Percentiles rank a stretch among this genome's conserved stretches.
Evolutionary conservation across 2,888 invertebrate species (phyloP).

Genomic region (Fragum sueziense): DNA sequence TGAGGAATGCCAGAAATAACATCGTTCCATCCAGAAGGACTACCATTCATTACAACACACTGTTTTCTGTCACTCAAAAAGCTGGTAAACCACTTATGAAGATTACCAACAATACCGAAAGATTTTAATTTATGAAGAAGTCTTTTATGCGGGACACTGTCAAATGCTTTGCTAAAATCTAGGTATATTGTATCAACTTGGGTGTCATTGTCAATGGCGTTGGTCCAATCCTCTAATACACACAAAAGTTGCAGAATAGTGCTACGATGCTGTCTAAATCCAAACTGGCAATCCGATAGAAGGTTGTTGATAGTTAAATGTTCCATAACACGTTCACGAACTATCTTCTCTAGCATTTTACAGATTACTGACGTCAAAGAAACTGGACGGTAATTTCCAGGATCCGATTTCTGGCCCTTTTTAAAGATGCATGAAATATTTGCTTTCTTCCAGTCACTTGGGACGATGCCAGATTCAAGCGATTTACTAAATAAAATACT

Average conservation of each 20-base stretch:
- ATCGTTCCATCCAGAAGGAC: too few species aligned
- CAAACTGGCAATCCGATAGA: constrained; percentile 24
- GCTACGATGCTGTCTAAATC: constrained; percentile 21
- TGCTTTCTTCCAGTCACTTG: constrained; percentile 26
- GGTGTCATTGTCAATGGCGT: too few species aligned
- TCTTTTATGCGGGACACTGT: constrained; percentile 23
- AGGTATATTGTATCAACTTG: too few species aligned
- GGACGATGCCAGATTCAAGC: not conserved
- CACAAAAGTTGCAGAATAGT: constrained; percentile 12
- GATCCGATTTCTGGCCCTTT: constrained; percentile 3
- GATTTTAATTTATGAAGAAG: constrained; percentile 23
- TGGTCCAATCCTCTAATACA: too few species aligned
- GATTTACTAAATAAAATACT: constrained; percentile 25
- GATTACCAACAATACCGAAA: constrained; percentile 13
- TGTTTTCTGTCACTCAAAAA: constrained; percentile 20
- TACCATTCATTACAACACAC: too few species aligned
- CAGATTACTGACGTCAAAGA: too few species aligned
- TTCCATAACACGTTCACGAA: not conserved
- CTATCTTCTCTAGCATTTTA: too few species aligned
- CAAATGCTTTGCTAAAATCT: constrained; percentile 29
- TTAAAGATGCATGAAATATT: constrained; percentile 28
- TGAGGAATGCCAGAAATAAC: constrained; percentile 31
- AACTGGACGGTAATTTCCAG: constrained; percentile 22
- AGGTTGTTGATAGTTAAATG: constrained; percentile 18
- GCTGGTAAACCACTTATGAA: constrained; percentile 19